phyloP scores from a whole-genome alignment of 1,140 invertebrate species.

The Armadillidium nasatum region DNA sequence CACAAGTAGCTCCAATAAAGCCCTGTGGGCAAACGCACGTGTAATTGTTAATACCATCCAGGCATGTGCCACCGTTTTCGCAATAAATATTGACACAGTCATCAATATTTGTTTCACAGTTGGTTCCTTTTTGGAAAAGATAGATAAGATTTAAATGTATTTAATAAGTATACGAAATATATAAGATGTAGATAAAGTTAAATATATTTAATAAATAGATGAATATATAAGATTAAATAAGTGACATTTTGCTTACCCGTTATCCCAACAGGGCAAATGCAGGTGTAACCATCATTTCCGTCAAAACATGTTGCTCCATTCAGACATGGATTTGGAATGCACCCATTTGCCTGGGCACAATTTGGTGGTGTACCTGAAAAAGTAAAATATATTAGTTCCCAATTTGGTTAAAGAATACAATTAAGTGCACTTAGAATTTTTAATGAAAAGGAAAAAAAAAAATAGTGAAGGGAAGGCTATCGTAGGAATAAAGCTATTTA shows the following conservation, averaged over 20 bases:
- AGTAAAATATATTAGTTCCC: not conserved
- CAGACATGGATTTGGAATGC: constrained; percentile 70
- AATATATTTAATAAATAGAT: constrained; percentile 57
- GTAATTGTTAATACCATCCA: constrained; percentile 76
- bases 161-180: constrained; percentile 67
- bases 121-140: constrained; percentile 48
- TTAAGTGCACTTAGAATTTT: too few species aligned
- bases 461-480: too few species aligned
- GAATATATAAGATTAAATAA: constrained; percentile 55
- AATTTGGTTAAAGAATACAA: too few species aligned
- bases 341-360: constrained; percentile 55
- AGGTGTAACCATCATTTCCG: constrained; percentile 48
- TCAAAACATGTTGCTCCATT: constrained; percentile 69
- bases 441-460: too few species aligned
- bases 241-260: constrained; percentile 50
- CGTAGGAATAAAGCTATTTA: too few species aligned
- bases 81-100: constrained; percentile 52
- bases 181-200: constrained; percentile 1
- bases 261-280: constrained; percentile 47
- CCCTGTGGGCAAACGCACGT: constrained; percentile 56
- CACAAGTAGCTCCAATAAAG: constrained; percentile 53
- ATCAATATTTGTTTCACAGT: constrained; percentile 54
- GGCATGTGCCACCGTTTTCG: constrained; percentile 50
- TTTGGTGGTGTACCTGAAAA: constrained; percentile 36
- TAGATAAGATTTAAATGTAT: constrained; percentile 30